Conservation (phyloP, 1,140 invertebrate genomes). For the Drosophila sproati region DNA sequence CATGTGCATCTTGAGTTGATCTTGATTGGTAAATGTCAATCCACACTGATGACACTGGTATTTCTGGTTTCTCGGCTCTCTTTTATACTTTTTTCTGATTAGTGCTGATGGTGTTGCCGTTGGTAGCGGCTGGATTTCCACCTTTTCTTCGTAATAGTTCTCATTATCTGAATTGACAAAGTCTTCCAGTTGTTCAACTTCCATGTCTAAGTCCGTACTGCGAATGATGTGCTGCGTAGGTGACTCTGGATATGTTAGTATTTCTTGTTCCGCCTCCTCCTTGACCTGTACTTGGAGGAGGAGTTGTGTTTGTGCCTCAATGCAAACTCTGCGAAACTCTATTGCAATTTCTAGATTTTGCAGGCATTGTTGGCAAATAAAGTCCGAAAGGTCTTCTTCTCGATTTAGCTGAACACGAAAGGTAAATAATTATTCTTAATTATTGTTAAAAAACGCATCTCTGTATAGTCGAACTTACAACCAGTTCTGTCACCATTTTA, state of each 20-base stretch:
- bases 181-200: conserved; percentile 22
- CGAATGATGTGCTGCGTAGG: background rate
- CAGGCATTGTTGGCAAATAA: conserved; percentile 46
- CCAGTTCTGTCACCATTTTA: conserved; percentile 34
- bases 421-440: background rate
- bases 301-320: conserved; percentile 43
- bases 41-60: conserved; percentile 53
- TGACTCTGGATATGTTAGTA: background rate
- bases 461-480: conserved; percentile 25
- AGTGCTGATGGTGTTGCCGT: background rate
- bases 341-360: conserved; percentile 45
- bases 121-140: conserved; percentile 10
- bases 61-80: conserved; percentile 1
- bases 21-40: conserved; percentile 42
- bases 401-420: conserved; percentile 25
- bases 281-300: conserved; percentile 25
- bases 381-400: conserved; percentile 32
- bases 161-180: conserved; percentile 18
- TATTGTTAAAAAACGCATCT: background rate
- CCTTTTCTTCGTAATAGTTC: conserved; percentile 15
- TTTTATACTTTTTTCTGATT: background rate
- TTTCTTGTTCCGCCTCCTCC: background rate
- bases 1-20: conserved; percentile 51
- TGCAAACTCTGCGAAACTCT: conserved; percentile 55
- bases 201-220: background rate